These are phyloP conservation scores for Neodontobutis hainanensis DNA, from an alignment of 2,113 vertebrate genomes.

Conservation along the genomic window DNA sequence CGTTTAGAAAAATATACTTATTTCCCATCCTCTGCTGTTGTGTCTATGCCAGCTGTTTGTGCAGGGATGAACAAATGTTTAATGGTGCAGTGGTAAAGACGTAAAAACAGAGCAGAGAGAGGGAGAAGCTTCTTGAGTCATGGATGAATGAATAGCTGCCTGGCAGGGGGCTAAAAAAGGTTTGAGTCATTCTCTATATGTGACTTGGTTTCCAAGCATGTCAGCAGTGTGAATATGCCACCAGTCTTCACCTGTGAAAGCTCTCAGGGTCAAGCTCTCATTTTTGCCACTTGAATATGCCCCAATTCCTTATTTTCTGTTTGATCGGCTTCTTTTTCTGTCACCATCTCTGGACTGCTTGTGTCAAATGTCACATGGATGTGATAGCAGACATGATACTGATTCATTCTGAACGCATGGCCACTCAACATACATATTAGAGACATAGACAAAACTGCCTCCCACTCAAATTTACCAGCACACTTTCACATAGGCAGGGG, in stretches of 20 bases:
- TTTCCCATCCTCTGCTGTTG: slow-evolving; percentile 10
- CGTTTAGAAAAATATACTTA: slow-evolving; percentile 21
- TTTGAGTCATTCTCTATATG: slow-evolving; percentile 75
- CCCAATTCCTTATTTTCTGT: slow-evolving; percentile 22
- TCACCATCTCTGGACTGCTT: slow-evolving; percentile 15
- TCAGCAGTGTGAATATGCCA: slow-evolving; percentile 63
- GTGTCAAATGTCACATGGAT: slow-evolving; percentile 45
- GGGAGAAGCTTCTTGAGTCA: slow-evolving; percentile 46
- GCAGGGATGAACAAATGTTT: slow-evolving; percentile 31
- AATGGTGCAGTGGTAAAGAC: slow-evolving; percentile 48
- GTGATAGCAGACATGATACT: slow-evolving; percentile 37
- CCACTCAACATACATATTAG: slow-evolving; percentile 18
- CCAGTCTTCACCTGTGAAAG: slow-evolving; percentile 63
- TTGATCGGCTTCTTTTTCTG: slow-evolving; percentile 14
- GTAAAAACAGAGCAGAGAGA: slow-evolving; percentile 31
- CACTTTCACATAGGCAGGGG: slow-evolving; percentile 23
- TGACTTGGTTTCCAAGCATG: slow-evolving; percentile 70
- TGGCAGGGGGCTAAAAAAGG: slow-evolving; percentile 63
- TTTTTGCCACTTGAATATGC: slow-evolving; percentile 39
- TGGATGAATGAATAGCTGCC: slow-evolving; percentile 37
- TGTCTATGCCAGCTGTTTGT: slow-evolving; percentile 15
- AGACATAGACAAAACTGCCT: slow-evolving; percentile 27
- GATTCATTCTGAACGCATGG: slow-evolving; percentile 66
- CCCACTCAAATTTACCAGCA: slow-evolving; percentile 42
- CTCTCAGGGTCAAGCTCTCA: slow-evolving; percentile 53